A percentile compares a stretch with the other conserved stretches of the same genome.
Evolutionary conservation across 2,113 vertebrate genomes (phyloP).

Genomic region (Struthio camelus): DNA sequence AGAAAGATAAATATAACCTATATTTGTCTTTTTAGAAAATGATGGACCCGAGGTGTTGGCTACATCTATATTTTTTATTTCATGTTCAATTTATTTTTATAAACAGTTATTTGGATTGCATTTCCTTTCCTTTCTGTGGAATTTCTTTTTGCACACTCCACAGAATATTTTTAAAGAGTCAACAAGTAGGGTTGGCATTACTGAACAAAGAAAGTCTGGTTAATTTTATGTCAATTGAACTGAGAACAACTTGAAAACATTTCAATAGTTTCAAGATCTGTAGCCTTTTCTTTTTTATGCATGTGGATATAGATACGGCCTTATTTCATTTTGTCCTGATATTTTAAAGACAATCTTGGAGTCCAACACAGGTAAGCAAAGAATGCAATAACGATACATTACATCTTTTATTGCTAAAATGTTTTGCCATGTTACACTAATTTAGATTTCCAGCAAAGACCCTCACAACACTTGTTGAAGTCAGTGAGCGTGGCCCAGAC

Average conservation of each 20-base stretch:
- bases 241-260: constrained; percentile 8
- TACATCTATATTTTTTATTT: constrained; percentile 63
- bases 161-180: background rate
- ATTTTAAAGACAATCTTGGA: constrained; percentile 7
- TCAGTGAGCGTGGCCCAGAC: background rate
- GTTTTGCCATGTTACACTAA: background rate
- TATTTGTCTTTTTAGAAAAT: constrained; percentile 56
- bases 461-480: background rate
- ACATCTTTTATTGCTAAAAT: background rate
- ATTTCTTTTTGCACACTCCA: constrained; percentile 30
- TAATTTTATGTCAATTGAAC: background rate
- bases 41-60: constrained; percentile 29
- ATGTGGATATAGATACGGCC: background rate
- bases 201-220: rapidly evolving
- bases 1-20: constrained; percentile 62
- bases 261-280: background rate
- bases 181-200: background rate
- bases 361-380: background rate
- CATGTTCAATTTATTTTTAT: constrained; percentile 61
- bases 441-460: background rate
- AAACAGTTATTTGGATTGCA: constrained; percentile 39
- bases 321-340: background rate
- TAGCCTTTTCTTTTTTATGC: background rate
- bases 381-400: background rate
- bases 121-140: constrained; percentile 28